These are phyloP conservation scores for Sphecodes monilicornis DNA, from an alignment of 2,888 invertebrate genomes.

Conservation along the genomic window DNA sequence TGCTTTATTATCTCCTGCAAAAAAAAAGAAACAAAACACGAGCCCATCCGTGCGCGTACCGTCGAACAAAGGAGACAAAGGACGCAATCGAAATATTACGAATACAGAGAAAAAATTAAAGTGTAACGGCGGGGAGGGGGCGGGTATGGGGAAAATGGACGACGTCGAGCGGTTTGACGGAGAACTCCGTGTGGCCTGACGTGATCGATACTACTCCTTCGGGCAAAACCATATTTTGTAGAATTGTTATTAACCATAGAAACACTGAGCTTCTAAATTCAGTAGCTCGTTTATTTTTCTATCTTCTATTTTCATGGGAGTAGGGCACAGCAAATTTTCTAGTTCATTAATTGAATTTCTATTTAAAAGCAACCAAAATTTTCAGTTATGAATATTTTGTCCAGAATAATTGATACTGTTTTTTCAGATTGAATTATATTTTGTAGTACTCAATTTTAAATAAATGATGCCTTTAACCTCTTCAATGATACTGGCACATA, in stretches of 20 bases:
- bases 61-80: conserved; percentile 64
- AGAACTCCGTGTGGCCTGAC: not conserved
- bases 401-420: no score
- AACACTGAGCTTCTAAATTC: not conserved
- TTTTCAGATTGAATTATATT: no score
- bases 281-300: no score
- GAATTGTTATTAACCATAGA: not conserved
- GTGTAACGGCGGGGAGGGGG: conserved; percentile 13
- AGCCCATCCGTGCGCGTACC: conserved; percentile 34
- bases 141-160: not conserved
- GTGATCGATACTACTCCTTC: conserved; percentile 16
- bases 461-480: no score
- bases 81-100: conserved; percentile 68
- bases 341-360: no score
- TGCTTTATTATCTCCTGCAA: conserved; percentile 68
- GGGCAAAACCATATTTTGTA: not conserved
- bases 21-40: conserved; percentile 37
- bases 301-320: not conserved
- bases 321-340: not conserved
- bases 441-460: no score
- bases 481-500: no score
- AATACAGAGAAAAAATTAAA: conserved; percentile 48
- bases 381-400: no score
- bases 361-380: no score
- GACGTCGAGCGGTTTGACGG: not conserved